A percentile compares a stretch with the other conserved stretches of the same genome.
Conservation (phyloP, 1,140 invertebrate species). For the Stratiolaelaps scimitus region DNA sequence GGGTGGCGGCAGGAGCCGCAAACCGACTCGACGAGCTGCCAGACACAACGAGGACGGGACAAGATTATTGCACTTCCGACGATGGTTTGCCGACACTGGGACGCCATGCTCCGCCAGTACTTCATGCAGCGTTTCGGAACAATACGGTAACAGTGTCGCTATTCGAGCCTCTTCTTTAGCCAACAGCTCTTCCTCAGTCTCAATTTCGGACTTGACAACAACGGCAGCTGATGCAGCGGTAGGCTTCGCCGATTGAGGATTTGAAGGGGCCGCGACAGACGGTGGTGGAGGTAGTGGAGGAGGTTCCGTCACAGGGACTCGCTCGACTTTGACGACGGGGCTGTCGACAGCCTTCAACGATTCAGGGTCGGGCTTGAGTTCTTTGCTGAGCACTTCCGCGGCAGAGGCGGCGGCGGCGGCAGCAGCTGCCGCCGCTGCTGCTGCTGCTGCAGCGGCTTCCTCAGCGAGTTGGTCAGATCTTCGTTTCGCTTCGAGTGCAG, state of each 20-base stretch:
- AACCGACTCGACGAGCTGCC: background rate
- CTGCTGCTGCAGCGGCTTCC: constrained; percentile 24
- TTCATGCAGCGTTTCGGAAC: background rate
- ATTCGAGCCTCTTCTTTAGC: background rate
- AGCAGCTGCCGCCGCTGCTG: constrained; percentile 29
- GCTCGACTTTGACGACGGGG: background rate
- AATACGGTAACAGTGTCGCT: background rate
- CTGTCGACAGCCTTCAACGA: no score
- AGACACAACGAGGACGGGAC: constrained; percentile 1
- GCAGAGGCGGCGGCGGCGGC: constrained; percentile 17
- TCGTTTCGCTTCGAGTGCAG: no score
- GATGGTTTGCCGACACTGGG: background rate
- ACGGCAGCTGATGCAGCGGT: background rate
- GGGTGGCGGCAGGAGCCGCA: background rate
- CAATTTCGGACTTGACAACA: background rate
- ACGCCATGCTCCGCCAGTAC: constrained; percentile 22
- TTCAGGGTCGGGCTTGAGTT: no score
- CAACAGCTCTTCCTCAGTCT: background rate
- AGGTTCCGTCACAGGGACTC: background rate
- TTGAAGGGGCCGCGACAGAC: background rate
- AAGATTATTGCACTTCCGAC: constrained; percentile 24
- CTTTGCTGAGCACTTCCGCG: no score
- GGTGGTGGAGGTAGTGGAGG: background rate
- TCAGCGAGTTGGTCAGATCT: background rate
- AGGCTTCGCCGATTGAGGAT: background rate